Evolutionary conservation across 2,113 vertebrate species (phyloP), one percentile per base, ranked within the genome.

Genomic region (Tupaia chinensis): DNA sequence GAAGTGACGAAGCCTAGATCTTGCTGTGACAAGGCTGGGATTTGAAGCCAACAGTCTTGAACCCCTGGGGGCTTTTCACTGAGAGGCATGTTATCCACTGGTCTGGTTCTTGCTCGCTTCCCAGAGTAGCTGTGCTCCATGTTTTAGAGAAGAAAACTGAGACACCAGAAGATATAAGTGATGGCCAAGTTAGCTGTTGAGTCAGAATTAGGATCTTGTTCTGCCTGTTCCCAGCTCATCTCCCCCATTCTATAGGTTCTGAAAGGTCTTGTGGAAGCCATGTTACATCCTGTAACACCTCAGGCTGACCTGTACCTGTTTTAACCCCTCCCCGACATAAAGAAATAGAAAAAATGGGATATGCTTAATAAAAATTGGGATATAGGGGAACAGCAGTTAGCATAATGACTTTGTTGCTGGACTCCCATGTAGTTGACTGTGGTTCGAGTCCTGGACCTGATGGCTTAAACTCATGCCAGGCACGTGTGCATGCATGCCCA

Each of bases 101-200:
- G 78, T 60, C 13, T 5, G 0, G 0, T 32, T 23, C 27, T 82
- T 25, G n/a, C 32, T 66, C 25, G 10, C 29, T 85, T 91, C 32
- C 4, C 20, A 12, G 34, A 10, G 60, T 63, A 76, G 63, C 29
- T 86, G 61, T 60, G 56, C 16, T 53, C 11, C 15, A 29, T 93
- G 89, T 93, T 68, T 68, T 27, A 84, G 60, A 70, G 79, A 76
- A 34, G 63, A 78, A 95, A 88, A 87, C n/a, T 3, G 65, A 88
- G 61, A 22, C n/a, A 32, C 53, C 15, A 19, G 72, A 74, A 91
- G 23, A 1, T 56, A 77, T 93, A 83, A 53, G 29, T 63, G 44
- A 29, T 73, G 61, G 20, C 69, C 54, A 88, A 14, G 7, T 92
- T 80, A 91, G 32, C 66, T 66, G 0, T 44, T 78, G 81, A 94